Evolutionary conservation across 2,113 vertebrate genomes (phyloP).

Genomic region (Pipra filicauda): DNA sequence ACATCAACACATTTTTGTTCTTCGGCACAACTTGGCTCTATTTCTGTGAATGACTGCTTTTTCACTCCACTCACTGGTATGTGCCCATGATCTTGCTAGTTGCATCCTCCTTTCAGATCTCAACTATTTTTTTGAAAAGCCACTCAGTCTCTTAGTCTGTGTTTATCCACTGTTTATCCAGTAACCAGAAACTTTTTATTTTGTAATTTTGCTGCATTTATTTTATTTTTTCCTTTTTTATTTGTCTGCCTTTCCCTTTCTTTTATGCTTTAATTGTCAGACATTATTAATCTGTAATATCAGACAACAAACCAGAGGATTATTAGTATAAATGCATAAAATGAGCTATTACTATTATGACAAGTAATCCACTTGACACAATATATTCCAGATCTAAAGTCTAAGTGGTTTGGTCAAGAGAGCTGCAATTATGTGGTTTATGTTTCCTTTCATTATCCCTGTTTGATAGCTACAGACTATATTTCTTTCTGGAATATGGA

Average conservation of each 20-base stretch:
- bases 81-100: not conserved
- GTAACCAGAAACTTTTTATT: not conserved
- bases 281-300: not conserved
- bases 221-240: not conserved
- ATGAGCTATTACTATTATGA: not conserved
- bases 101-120: not conserved
- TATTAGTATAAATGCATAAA: not conserved
- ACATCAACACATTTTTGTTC: not conserved
- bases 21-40: not conserved
- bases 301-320: not conserved
- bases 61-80: not conserved
- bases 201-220: not conserved
- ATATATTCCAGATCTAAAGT: not conserved
- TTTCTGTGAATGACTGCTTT: not conserved
- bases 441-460: slow-evolving; percentile 26
- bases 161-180: not conserved
- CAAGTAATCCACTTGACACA: not conserved
- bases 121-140: not conserved
- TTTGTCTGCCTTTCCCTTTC: not conserved
- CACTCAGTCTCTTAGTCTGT: not conserved
- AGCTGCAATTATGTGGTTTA: not conserved
- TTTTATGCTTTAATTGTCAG: not conserved
- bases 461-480: not conserved
- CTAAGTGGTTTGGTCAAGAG: not conserved
- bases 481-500: not conserved